Conservation (phyloP, 2,888 invertebrate genomes). For the Mythimna vitellina region DNA sequence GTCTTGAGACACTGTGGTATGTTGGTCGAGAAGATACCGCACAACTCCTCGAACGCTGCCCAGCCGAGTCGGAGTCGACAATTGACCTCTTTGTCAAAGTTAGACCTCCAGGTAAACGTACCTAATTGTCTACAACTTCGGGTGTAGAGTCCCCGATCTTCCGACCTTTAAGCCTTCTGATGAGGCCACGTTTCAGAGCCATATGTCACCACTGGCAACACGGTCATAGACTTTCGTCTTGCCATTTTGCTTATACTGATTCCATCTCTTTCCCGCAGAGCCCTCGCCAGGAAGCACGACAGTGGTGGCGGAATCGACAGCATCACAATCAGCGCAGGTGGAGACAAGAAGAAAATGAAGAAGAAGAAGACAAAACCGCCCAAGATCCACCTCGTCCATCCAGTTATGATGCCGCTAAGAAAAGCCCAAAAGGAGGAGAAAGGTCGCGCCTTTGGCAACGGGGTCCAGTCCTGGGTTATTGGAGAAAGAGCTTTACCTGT, state of each 20-base stretch:
- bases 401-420: constrained; percentile 75
- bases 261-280: constrained; percentile 67
- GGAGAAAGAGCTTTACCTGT: constrained; percentile 67
- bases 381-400: constrained; percentile 83
- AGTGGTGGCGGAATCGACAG: constrained; percentile 82
- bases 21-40: too few relatives aligned
- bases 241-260: not conserved
- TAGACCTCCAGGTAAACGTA: too few relatives aligned
- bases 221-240: too few relatives aligned
- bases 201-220: too few relatives aligned
- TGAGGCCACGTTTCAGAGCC: too few relatives aligned
- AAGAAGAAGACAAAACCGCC: constrained; percentile 83
- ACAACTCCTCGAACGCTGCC: too few relatives aligned
- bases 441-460: constrained; percentile 80
- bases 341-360: constrained; percentile 81
- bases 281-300: constrained; percentile 77
- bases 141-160: too few relatives aligned
- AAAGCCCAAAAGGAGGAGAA: constrained; percentile 77
- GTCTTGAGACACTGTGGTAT: too few relatives aligned
- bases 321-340: constrained; percentile 82
- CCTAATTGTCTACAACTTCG: too few relatives aligned
- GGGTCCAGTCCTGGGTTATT: constrained; percentile 82
- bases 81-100: too few relatives aligned
- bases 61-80: too few relatives aligned
- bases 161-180: too few relatives aligned